Evolutionary conservation across 2,888 invertebrate genomes (phyloP).

Genomic region (Isoperla grammatica): DNA sequence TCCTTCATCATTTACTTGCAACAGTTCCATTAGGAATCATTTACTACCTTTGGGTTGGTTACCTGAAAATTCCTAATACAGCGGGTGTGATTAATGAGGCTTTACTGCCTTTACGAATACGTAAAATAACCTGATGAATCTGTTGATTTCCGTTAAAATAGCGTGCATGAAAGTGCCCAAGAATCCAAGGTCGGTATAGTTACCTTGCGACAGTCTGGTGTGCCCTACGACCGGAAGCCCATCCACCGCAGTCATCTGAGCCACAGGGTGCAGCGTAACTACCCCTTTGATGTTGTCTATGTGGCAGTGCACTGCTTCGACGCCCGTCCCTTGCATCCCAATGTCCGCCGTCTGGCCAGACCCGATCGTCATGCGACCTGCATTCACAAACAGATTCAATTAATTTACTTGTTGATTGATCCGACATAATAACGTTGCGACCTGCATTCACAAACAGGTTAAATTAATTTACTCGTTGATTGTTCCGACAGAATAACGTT

Average conservation of each 20-base stretch:
- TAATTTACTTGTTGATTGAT: slow-evolving; percentile 31
- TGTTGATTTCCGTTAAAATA: too few relatives aligned
- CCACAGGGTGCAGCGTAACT: slow-evolving; percentile 75
- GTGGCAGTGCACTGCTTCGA: slow-evolving; percentile 77
- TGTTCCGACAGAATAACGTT: slow-evolving; percentile 45
- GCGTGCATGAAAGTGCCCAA: too few relatives aligned
- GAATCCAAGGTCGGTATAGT: too few relatives aligned
- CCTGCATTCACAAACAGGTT: slow-evolving; percentile 52
- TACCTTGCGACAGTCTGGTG: slow-evolving; percentile 77
- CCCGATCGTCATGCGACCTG: slow-evolving; percentile 79
- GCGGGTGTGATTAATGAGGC: too few relatives aligned
- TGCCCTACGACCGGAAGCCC: slow-evolving; percentile 65
- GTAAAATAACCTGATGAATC: too few relatives aligned
- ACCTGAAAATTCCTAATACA: too few relatives aligned
- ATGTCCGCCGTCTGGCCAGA: slow-evolving; percentile 77
- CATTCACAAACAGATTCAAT: slow-evolving; percentile 36
- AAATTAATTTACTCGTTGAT: too few relatives aligned
- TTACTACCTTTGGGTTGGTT: too few relatives aligned
- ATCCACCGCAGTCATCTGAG: slow-evolving; percentile 65
- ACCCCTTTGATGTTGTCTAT: slow-evolving; percentile 80
- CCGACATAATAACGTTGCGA: slow-evolving; percentile 49
- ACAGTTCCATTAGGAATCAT: too few relatives aligned
- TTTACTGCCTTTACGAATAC: too few relatives aligned
- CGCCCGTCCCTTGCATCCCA: slow-evolving; percentile 77
- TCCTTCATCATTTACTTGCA: too few relatives aligned